phyloP scores from a whole-genome alignment of 2,113 vertebrate genomes.

The Periophthalmus modestus region DNA sequence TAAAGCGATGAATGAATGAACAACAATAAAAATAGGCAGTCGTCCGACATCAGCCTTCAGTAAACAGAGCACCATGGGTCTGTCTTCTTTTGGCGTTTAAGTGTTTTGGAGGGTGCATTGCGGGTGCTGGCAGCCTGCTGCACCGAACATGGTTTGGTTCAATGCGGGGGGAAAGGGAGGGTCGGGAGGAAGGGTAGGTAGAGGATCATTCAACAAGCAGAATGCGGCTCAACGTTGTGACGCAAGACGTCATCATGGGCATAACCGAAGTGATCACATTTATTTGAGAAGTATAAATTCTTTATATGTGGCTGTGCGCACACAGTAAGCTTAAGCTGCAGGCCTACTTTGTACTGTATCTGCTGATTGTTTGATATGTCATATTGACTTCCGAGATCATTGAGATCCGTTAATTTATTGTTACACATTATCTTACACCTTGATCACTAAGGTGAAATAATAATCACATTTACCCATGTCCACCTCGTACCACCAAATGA shows the following conservation, averaged over 20 bases:
- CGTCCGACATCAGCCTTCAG: not conserved
- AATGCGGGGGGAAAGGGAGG: constrained; percentile 64
- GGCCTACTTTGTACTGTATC: not conserved
- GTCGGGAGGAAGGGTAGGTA: constrained; percentile 44
- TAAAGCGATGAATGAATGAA: not conserved
- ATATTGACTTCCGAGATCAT: not conserved
- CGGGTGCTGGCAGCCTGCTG: constrained; percentile 73
- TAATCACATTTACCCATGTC: not conserved
- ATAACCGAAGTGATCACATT: not conserved
- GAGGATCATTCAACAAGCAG: constrained; percentile 67
- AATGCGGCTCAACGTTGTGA: constrained; percentile 71
- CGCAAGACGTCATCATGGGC: constrained; percentile 65
- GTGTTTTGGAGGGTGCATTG: constrained; percentile 66
- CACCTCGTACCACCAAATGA: not conserved
- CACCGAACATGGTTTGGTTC: constrained; percentile 77
- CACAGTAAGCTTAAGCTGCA: constrained; percentile 20
- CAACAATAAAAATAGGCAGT: not conserved
- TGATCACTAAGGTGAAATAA: constrained; percentile 26
- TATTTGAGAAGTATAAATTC: constrained; percentile 19
- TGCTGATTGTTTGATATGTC: not conserved
- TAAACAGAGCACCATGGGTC: constrained; percentile 13
- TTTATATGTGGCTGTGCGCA: constrained; percentile 52
- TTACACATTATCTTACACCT: constrained; percentile 25
- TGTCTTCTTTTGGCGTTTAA: constrained; percentile 11
- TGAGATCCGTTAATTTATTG: not conserved